These are phyloP conservation scores for Lytechinus variegatus DNA, from an alignment of 35 echinoderm and acorn worm species.

Conservation along the genomic window DNA sequence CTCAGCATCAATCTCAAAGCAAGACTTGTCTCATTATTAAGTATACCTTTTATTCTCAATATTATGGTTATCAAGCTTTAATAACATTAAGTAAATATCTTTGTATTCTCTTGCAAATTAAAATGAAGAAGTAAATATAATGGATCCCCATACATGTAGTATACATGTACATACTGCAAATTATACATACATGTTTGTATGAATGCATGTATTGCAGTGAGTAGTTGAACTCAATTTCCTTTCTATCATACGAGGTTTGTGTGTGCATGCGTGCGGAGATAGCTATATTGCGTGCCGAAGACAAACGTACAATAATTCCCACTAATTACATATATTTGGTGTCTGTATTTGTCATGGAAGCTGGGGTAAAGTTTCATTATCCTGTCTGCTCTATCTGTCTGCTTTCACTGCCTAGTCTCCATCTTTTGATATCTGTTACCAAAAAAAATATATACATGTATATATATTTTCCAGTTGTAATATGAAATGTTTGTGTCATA, in stretches of 20 bases:
- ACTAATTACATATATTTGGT: background rate
- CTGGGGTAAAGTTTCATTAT: background rate
- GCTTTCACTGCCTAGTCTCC: background rate
- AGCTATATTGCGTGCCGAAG: background rate
- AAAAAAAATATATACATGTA: too few relatives aligned
- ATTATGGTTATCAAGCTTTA: too few relatives aligned
- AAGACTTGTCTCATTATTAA: too few relatives aligned
- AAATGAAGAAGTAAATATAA: too few relatives aligned
- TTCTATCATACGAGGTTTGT: background rate
- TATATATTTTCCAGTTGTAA: too few relatives aligned
- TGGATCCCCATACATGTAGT: too few relatives aligned
- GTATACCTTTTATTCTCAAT: too few relatives aligned
- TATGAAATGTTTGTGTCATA: too few relatives aligned
- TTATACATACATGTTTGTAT: background rate
- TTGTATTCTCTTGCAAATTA: too few relatives aligned
- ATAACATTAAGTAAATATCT: too few relatives aligned
- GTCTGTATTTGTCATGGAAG: background rate
- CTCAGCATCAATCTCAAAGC: too few relatives aligned
- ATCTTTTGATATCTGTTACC: background rate
- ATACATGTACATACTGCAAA: too few relatives aligned
- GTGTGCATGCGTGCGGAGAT: background rate
- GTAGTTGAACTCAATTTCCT: background rate
- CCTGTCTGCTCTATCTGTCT: background rate
- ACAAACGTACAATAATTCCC: background rate
- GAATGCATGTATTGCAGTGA: background rate